Percentiles rank a stretch among this genome's conserved stretches.
phyloP scores from a whole-genome alignment of 1,140 invertebrate genomes.

The Paraescarpia echinospica region DNA sequence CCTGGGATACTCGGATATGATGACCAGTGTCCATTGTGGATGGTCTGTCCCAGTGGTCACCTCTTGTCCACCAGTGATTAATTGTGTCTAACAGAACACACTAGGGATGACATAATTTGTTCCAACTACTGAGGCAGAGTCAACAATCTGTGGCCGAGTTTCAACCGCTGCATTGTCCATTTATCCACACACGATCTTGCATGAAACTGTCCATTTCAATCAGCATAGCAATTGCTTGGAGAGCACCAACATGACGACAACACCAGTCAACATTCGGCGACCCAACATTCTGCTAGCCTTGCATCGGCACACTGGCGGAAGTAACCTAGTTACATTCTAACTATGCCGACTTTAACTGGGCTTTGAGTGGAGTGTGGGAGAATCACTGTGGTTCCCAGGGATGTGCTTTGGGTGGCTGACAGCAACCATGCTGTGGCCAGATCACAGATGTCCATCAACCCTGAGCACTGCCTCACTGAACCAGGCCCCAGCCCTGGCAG shows the following conservation, averaged over 20 bases:
- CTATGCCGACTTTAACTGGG: background rate
- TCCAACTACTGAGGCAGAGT: background rate
- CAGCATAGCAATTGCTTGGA: too few relatives aligned
- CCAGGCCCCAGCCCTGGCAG: background rate
- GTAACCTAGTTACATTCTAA: background rate
- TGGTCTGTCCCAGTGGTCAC: background rate
- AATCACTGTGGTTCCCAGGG: background rate
- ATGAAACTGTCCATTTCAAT: background rate
- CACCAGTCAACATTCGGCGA: too few relatives aligned
- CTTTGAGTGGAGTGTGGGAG: background rate
- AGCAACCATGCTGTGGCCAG: background rate
- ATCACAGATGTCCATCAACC: background rate
- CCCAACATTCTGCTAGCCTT: background rate
- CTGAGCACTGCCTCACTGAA: background rate
- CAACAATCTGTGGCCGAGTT: background rate
- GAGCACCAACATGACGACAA: too few relatives aligned
- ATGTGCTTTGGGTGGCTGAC: background rate
- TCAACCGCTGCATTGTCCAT: background rate
- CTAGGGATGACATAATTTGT: background rate
- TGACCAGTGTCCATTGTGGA: background rate
- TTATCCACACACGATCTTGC: background rate
- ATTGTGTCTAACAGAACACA: background rate
- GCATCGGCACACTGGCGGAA: background rate
- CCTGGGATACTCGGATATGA: background rate
- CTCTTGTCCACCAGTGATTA: background rate